Percentiles rank a stretch among this genome's conserved stretches.
phyloP scores from a whole-genome alignment of 64 coral and sea anemone species.

The Orbicella faveolata region DNA sequence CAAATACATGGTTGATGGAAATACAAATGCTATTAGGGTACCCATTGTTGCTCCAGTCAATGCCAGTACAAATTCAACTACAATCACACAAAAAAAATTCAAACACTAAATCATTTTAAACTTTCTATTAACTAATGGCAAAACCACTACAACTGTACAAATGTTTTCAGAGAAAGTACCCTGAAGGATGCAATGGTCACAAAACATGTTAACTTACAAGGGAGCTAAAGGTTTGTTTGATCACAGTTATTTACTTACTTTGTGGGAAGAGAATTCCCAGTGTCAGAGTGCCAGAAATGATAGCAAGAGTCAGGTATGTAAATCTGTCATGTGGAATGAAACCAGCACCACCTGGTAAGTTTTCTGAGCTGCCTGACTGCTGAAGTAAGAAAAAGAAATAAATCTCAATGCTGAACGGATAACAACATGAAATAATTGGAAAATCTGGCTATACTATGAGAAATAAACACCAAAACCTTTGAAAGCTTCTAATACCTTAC shows the following conservation, averaged over 20 bases:
- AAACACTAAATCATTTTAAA: too few species aligned
- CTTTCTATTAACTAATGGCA: too few species aligned
- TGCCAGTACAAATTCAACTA: slow-evolving; percentile 96
- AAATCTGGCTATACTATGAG: too few species aligned
- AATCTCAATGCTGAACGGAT: neutral
- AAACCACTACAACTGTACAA: too few species aligned
- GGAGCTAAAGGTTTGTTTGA: neutral
- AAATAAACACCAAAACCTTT: too few species aligned
- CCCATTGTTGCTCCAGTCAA: slow-evolving; percentile 97
- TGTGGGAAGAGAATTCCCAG: slow-evolving; percentile 90
- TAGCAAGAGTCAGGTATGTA: slow-evolving; percentile 69
- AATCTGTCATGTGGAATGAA: slow-evolving; percentile 91
- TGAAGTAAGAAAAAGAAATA: neutral
- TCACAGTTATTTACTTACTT: slow-evolving; percentile 50
- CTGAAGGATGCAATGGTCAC: too few species aligned
- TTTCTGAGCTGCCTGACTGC: slow-evolving; percentile 77
- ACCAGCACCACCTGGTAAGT: slow-evolving; percentile 66
- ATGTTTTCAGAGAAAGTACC: too few species aligned
- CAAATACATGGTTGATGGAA: slow-evolving; percentile 78
- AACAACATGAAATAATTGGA: neutral
- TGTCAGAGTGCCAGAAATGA: slow-evolving; percentile 60
- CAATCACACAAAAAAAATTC: neutral
- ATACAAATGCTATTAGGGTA: slow-evolving; percentile 75
- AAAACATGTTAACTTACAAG: neutral
- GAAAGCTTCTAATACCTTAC: too few species aligned